Evolutionary conservation across 2,113 vertebrate genomes (phyloP).

Genomic region (Cheilinus undulatus): DNA sequence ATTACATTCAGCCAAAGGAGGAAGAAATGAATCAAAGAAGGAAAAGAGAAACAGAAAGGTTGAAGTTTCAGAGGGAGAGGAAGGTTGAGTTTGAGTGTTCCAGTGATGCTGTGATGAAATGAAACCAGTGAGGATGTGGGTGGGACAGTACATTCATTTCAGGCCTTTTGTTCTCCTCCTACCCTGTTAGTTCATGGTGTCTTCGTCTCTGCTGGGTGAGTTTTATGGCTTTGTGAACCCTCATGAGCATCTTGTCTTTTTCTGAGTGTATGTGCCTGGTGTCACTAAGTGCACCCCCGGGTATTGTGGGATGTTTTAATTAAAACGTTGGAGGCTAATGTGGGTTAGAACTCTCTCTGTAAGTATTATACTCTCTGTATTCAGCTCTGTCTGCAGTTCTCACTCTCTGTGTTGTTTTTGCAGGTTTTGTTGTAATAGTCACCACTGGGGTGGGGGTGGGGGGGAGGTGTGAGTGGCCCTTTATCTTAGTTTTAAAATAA

Average conservation of each 20-base stretch:
- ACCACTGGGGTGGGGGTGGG: background rate
- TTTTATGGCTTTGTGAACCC: conserved; percentile 65
- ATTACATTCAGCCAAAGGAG: conserved; percentile 77
- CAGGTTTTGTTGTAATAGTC: conserved; percentile 17
- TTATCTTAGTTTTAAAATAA: conserved; percentile 50
- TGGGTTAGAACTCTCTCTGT: conserved; percentile 66
- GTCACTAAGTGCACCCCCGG: conserved; percentile 28
- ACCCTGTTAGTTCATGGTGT: conserved; percentile 30
- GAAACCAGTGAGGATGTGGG: conserved; percentile 17
- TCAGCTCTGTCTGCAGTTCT: conserved; percentile 24
- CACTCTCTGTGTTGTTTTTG: conserved; percentile 24
- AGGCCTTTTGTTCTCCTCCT: conserved; percentile 17
- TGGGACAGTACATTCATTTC: conserved; percentile 64
- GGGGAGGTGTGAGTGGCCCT: background rate
- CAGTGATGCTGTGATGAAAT: conserved; percentile 38
- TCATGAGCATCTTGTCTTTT: conserved; percentile 4
- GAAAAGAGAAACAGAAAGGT: background rate
- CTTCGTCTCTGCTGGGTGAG: conserved; percentile 15
- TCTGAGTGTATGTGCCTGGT: background rate
- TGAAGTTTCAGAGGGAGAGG: conserved; percentile 35
- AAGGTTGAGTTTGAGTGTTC: background rate
- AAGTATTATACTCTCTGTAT: conserved; percentile 15
- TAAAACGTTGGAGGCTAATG: conserved; percentile 65
- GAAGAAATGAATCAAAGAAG: conserved; percentile 41
- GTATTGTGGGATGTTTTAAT: conserved; percentile 65